phyloP scores from a whole-genome alignment of 2,797 vertebrate genomes.

The Acanthiza pusilla region DNA sequence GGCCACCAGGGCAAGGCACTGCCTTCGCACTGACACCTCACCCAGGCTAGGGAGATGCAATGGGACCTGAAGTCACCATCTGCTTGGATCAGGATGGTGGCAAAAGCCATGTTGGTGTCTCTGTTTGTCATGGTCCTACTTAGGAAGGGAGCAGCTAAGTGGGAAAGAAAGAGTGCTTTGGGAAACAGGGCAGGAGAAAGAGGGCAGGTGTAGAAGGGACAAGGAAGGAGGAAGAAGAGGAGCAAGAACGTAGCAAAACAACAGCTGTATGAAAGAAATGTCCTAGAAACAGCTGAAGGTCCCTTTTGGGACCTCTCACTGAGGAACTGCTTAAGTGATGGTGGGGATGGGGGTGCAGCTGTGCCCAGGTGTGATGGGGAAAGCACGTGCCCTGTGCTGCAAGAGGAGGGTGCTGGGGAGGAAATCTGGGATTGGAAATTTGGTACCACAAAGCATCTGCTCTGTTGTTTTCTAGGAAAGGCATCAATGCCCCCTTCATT shows the following conservation, averaged over 20 bases:
- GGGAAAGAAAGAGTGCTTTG: neutral
- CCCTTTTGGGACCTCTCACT: neutral
- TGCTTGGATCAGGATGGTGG: neutral
- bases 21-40: rapidly evolving
- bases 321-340: rapidly evolving
- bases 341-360: neutral
- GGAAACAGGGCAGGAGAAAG: neutral
- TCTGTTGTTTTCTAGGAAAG: neutral
- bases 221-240: neutral
- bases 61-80: neutral
- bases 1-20: rapidly evolving
- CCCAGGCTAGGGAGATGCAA: neutral
- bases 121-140: neutral
- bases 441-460: neutral
- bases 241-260: neutral
- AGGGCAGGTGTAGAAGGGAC: neutral
- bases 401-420: rapidly evolving
- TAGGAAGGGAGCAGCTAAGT: neutral
- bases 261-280: neutral
- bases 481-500: neutral
- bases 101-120: neutral
- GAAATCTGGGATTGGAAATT: neutral
- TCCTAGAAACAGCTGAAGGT: neutral
- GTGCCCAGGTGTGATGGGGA: rapidly evolving
- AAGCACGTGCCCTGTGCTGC: rapidly evolving